Evolutionary conservation across 2,888 invertebrate genomes (phyloP).

Genomic region (Gnatocerus cornutus): DNA sequence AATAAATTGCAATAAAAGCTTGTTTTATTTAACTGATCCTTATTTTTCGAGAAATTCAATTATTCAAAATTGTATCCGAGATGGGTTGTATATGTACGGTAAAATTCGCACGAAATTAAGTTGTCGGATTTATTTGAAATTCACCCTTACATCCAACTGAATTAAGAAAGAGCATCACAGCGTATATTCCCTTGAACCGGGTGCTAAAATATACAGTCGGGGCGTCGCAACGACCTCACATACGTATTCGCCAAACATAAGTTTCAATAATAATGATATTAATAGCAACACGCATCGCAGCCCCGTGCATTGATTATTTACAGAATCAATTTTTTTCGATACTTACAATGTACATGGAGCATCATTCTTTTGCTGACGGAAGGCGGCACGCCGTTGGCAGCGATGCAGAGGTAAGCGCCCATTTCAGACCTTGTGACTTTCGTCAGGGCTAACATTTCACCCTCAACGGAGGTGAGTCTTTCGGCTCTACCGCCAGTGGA

Average conservation of each 20-base stretch:
- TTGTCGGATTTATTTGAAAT: constrained; percentile 15
- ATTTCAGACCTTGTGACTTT: constrained; percentile 93
- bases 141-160: constrained; percentile 1
- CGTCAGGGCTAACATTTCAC: constrained; percentile 85
- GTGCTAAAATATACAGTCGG: constrained; percentile 1
- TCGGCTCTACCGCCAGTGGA: constrained; percentile 83
- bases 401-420: constrained; percentile 92
- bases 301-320: not conserved
- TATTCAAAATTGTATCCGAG: constrained; percentile 14
- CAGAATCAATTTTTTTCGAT: constrained; percentile 50
- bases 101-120: constrained; percentile 13
- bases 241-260: not conserved
- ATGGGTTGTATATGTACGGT: constrained; percentile 8
- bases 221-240: constrained; percentile 1
- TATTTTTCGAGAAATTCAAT: constrained; percentile 26
- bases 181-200: not conserved
- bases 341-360: constrained; percentile 94
- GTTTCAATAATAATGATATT: not conserved
- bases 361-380: constrained; percentile 93
- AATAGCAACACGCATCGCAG: not conserved
- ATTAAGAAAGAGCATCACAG: constrained; percentile 5
- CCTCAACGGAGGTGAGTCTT: constrained; percentile 84
- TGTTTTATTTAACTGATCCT: constrained; percentile 16
- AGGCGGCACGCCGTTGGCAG: constrained; percentile 90
- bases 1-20: constrained; percentile 18